Conservation (phyloP, 2,888 invertebrate genomes). For the Drosophila melanosoma region DNA sequence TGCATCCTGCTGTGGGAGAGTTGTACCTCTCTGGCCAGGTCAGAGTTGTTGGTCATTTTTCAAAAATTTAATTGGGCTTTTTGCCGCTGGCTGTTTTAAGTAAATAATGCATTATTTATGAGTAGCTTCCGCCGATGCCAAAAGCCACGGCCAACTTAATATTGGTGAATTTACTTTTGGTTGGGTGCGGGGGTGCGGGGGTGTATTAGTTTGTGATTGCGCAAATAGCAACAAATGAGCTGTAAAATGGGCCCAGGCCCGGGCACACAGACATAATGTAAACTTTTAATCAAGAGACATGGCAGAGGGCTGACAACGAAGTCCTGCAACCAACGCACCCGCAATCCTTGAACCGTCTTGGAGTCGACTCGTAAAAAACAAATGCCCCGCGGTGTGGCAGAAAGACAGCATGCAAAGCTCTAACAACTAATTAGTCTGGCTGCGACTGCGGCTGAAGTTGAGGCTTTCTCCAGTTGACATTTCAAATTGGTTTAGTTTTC, state of each 20-base stretch:
- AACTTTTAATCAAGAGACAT: slow-evolving; percentile 70
- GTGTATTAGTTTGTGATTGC: slow-evolving; percentile 30
- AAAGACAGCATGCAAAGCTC: slow-evolving; percentile 48
- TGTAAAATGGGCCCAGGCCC: slow-evolving; percentile 61
- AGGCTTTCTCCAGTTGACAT: slow-evolving; percentile 58
- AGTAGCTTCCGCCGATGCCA: slow-evolving; percentile 39
- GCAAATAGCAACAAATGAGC: slow-evolving; percentile 72
- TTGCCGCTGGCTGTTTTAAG: slow-evolving; percentile 62
- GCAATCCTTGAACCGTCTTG: not conserved
- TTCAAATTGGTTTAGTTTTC: slow-evolving; percentile 32
- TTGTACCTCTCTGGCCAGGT: not conserved
- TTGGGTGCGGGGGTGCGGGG: not conserved
- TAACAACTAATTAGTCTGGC: slow-evolving; percentile 73
- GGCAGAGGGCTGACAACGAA: slow-evolving; percentile 37
- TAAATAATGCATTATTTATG: slow-evolving; percentile 77
- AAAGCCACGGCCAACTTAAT: slow-evolving; percentile 32
- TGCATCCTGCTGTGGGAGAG: not conserved
- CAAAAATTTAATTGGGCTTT: slow-evolving; percentile 75
- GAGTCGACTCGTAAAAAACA: not conserved
- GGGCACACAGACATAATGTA: slow-evolving; percentile 50
- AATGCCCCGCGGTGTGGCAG: slow-evolving; percentile 19
- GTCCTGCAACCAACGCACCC: not conserved
- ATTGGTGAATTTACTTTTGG: not conserved
- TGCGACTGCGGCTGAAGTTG: slow-evolving; percentile 15
- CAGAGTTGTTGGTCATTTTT: slow-evolving; percentile 62